Base-by-base conservation (phyloP, 64 coral and sea anemone species). In the Trachythela sp. region DNA sequence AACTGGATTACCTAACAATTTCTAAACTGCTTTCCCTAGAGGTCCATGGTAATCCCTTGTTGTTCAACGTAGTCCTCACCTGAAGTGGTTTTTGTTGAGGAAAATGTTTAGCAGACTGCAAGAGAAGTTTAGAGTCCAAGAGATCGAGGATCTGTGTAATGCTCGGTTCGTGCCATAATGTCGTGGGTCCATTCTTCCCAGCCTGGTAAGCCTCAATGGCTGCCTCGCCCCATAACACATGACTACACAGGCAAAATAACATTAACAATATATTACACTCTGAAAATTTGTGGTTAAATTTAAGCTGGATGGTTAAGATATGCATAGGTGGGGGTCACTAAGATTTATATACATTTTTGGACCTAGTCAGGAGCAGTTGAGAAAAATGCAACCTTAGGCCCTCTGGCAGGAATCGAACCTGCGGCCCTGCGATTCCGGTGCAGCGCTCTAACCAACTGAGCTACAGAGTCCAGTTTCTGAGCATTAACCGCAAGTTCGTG, bases 81-180 rank as follows among this genome's bases (percentile, higher is more conserved):
- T 80, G 75, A 37, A 80, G 75, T 80, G 9, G 8, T 38, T 39
- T 35, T 29, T 36, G 9, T 37, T 39, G 75, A 80, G 75, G 75
- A 80, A 80, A 80, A 39, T 80, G 75, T 80, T 80, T 80, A 30
- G 75, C 75, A 36, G 75, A 80, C 35, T 80, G 75, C 9, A 80
- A 30, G 15, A 80, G 30, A 10, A 37, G 15, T 36, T 80, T 80
- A 9, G 27, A 18, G 13, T 80, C 75, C 31, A 80, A 39, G 37
- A 80, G 75, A 37, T 80, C 75, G 35, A 80, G 75, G 35, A 80
- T 22, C 8, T 80, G 75, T 1, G 13, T 15, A 13, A 80, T 80
- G 75, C 35, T 80, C 17, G 75, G 26, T 80, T 80, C 33, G 35
- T 37, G 13, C 31, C 31, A 80, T 29, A 80, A 35, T 34, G 31